Evolutionary conservation across 1,140 invertebrate species (phyloP).

Genomic region (Drosophila melanogaster): Release_6_plus_ISO1_MT NT_033779.5:3445001-3445500

Average conservation of each 20-base stretch:
- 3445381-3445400: conserved; percentile 3
- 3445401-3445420: background rate
- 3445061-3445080: background rate
- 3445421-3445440: conserved; percentile 3
- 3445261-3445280: conserved; percentile 64
- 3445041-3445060: background rate
- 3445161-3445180: background rate
- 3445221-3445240: background rate
- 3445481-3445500: too few species aligned
- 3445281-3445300: conserved; percentile 75
- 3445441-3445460: conserved; percentile 11
- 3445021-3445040: background rate
- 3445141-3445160: conserved; percentile 7
- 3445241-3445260: conserved; percentile 49
- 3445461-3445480: background rate
- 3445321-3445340: conserved; percentile 46
- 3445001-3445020: too few species aligned
- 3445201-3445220: background rate
- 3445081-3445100: conserved; percentile 47
- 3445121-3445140: conserved; percentile 71
- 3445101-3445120: conserved; percentile 65
- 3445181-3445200: background rate
- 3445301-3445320: conserved; percentile 70
- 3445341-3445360: conserved; percentile 8
- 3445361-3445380: too few species aligned